Conservation (phyloP, 2,113 vertebrate genomes). For the Proterorhinus semilunaris region DNA sequence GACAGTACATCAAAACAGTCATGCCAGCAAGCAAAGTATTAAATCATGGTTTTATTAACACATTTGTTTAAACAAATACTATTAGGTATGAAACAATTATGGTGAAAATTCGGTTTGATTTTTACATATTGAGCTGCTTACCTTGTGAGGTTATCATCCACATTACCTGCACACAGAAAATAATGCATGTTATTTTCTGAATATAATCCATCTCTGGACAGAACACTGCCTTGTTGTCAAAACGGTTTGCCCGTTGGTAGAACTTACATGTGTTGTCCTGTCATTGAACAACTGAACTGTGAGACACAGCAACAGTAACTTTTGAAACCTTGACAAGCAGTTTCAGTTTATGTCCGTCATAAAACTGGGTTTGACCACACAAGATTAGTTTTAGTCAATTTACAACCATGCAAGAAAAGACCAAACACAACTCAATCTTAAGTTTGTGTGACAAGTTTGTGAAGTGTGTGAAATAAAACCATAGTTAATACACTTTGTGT, state of each 20-base stretch:
- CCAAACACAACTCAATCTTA: no score
- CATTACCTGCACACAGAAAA: neutral
- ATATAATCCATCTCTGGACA: neutral
- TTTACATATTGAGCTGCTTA: neutral
- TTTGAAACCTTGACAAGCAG: constrained; percentile 2
- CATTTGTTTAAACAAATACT: no score
- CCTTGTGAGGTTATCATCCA: neutral
- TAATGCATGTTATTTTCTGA: neutral
- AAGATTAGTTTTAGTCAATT: constrained; percentile 31
- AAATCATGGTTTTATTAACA: no score
- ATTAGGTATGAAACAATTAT: no score
- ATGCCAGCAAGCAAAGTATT: no score
- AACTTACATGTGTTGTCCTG: neutral
- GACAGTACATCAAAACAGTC: no score
- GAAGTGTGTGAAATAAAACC: no score
- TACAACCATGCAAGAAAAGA: no score
- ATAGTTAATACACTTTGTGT: no score
- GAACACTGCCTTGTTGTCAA: neutral
- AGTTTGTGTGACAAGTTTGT: no score
- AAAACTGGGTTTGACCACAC: constrained; percentile 38
- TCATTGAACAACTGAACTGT: neutral
- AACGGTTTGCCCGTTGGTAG: neutral
- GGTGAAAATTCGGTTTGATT: no score
- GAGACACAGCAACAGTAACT: neutral
- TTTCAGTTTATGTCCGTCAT: constrained; percentile 33